A percentile compares a stretch with the other conserved stretches of the same genome.
Evolutionary conservation across 2,113 vertebrate species (phyloP).

Genomic region (Mus pahari): DNA sequence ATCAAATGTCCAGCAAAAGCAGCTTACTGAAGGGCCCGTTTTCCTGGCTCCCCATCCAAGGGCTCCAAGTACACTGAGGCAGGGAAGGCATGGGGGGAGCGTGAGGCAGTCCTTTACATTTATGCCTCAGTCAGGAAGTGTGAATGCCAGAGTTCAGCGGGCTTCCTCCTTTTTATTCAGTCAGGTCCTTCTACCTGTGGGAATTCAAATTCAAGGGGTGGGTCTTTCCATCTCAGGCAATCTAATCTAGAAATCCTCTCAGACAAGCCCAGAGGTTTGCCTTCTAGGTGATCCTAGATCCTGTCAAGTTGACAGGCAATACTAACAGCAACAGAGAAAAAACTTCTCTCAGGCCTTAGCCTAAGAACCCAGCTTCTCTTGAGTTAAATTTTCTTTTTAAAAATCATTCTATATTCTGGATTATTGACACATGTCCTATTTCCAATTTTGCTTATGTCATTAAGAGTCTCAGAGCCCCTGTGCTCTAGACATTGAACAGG

Average conservation of each 20-base stretch:
- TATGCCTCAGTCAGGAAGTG: neutral
- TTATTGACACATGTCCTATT: neutral
- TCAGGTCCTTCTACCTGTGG: neutral
- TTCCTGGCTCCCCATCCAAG: neutral
- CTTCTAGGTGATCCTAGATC: too few relatives aligned
- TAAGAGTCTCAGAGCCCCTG: neutral
- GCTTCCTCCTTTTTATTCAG: neutral
- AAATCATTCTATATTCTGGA: neutral
- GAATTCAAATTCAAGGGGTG: neutral
- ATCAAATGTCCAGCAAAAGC: too few relatives aligned
- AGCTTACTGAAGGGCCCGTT: neutral
- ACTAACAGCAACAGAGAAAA: neutral
- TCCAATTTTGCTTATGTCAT: conserved; percentile 1
- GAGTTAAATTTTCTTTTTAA: neutral
- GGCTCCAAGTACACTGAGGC: neutral
- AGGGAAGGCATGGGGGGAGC: neutral
- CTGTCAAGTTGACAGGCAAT: neutral
- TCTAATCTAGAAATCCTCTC: neutral
- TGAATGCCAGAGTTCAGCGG: neutral
- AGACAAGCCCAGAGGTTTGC: neutral
- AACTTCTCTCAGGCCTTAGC: neutral
- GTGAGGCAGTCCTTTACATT: neutral
- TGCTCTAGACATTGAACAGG: neutral
- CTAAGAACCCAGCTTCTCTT: conserved; percentile 6
- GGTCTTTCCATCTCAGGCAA: neutral